Base-by-base conservation (phyloP, 2,113 vertebrate genomes). In the Gadus chalcogrammus region DNA sequence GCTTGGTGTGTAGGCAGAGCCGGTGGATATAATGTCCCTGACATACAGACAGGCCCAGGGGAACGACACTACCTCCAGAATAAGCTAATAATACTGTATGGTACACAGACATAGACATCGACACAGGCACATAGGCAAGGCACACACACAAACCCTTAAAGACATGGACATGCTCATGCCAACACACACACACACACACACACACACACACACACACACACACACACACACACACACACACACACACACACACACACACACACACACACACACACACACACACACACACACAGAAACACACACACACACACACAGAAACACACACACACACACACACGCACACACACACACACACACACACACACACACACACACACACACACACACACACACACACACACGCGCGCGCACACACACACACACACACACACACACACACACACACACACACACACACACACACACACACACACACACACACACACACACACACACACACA, bases 21-120 rank as follows among this genome's bases (percentile, higher is more conserved):
- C 65, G 74, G 73, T 73, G 65, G 24, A 80, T 20, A 28, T 79
- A 27, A 64, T 56, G 69, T 18, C 69, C 68, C 60, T 75, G 69
- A 73, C 71, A 61, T 74, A 71, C 78, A 68, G 17, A 27, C 48
- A 68, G 42, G 67, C 72, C 73, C 67, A 42, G 61, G 77, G 73
- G 27, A 69, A 61, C 4, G 66, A 42, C 69, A 61, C 70, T 67
- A 38, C 68, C 62, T 72, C 72, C 68, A 48, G 12, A 48, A 48
- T 48, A 48, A 48, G 42, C 8, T 2, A 48, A 48, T 13, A 12
- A 48, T 48, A 48, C 42, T 13, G 12, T 13, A 48, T 13, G 42
- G 11, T 22, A 55, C 17, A 76, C 65, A 27, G 73, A 15, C 70
- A 38, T 24, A 70, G 20, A 61, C 42, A 48, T 9, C 0, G 11